phyloP scores from a whole-genome alignment of 1,140 invertebrate genomes.

The Drosophila ambigua region DNA sequence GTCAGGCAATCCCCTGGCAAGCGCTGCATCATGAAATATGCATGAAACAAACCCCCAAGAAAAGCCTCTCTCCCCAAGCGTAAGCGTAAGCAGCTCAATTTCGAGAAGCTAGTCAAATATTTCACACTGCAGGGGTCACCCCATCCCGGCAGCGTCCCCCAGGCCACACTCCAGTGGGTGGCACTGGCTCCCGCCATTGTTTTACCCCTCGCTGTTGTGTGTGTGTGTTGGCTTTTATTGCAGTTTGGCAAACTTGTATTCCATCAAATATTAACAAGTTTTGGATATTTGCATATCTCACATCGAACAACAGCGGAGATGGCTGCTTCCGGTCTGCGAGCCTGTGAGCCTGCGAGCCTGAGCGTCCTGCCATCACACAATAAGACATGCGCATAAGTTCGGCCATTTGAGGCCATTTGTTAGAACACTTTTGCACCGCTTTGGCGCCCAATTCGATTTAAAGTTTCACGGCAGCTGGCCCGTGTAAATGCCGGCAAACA shows the following conservation, averaged over 20 bases:
- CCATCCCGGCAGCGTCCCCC: not conserved
- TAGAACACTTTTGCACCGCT: slow-evolving; percentile 56
- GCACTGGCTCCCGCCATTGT: slow-evolving; percentile 5
- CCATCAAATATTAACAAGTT: slow-evolving; percentile 78
- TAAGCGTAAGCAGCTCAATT: slow-evolving; percentile 50
- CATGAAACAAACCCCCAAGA: slow-evolving; percentile 8
- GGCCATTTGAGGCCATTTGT: slow-evolving; percentile 49
- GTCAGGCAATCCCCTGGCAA: slow-evolving; percentile 14
- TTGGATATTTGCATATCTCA: slow-evolving; percentile 63
- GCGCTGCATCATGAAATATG: slow-evolving; percentile 24
- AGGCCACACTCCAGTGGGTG: not conserved
- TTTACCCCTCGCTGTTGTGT: slow-evolving; percentile 15
- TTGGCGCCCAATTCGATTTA: slow-evolving; percentile 48
- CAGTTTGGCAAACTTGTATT: slow-evolving; percentile 70
- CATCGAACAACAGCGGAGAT: slow-evolving; percentile 45
- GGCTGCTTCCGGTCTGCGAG: slow-evolving; percentile 32
- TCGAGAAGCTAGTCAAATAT: slow-evolving; percentile 46
- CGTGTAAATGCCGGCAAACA: slow-evolving; percentile 6
- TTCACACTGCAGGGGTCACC: slow-evolving; percentile 39
- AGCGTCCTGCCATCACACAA: not conserved
- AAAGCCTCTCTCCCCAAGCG: slow-evolving; percentile 24
- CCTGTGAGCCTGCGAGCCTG: no score
- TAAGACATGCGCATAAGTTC: slow-evolving; percentile 54
- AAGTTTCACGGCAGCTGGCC: slow-evolving; percentile 41
- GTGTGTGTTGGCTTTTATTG: slow-evolving; percentile 59